Evolutionary conservation across 1,140 invertebrate genomes (phyloP), one percentile per base, ranked within the genome.

Genomic region (Pogonus chalceus): DNA sequence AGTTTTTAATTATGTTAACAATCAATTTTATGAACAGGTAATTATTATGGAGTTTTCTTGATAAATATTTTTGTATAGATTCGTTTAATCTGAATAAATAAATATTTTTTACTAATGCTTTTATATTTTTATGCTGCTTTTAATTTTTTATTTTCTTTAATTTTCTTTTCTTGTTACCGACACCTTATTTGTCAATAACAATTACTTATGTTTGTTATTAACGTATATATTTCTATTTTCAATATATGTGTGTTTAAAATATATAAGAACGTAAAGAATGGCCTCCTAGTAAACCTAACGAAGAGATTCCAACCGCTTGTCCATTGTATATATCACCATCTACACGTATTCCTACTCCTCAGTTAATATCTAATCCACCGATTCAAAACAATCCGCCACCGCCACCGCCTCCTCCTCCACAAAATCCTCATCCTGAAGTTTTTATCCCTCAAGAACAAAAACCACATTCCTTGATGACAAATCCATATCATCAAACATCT

Each of bases 41-140:
- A 39, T 46, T 51, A 49, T 24, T 20, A 58, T 47, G 39, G 51
- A 55, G 57, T 58, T 54, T 58, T 59, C 55, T 57, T 59, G 58
- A 59, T 56, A 49, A 53, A 24, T 49, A 35, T 20, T 20, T 26
- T 26, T 37, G 39, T 51, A 57, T 54, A 54, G n/a, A 35, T 23
- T 2, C 22, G 16, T 22, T 53, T 20, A 52, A 18, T 22, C n/a
- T 12, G 9, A 10, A 10, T 16, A 4, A 4, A 43, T 43, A 9
- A 18, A 43, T 18, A 9, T 12, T 12, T 18, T 43, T 43, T 18
- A 43, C 37, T 43, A 43, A 43, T 18, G 37, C 37, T 43, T 9
- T 18, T 18, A 43, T 43, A 18, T 9, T n/a, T n/a, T n/a, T n/a
- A n/a, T 18, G 37, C 37, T 12, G 37, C 37, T 43, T 43, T 43